phyloP scores from a whole-genome alignment of 1,140 invertebrate genomes.

The Ceratina calcarata region DNA sequence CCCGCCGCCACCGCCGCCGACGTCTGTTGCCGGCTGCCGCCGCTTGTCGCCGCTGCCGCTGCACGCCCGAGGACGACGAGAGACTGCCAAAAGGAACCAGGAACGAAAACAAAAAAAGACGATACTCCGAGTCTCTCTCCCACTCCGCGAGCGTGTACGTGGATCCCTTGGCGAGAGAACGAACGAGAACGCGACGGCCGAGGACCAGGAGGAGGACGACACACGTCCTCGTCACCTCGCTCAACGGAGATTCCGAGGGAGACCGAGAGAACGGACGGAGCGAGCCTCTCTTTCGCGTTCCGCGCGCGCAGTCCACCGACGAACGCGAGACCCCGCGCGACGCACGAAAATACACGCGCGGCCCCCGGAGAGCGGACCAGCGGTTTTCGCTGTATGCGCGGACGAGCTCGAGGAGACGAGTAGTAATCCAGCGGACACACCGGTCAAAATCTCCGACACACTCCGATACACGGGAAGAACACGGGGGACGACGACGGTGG shows the following conservation, averaged over 20 bases:
- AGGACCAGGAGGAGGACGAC: too few species aligned
- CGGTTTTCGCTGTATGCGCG: background rate
- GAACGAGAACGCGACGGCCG: too few species aligned
- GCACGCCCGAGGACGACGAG: background rate
- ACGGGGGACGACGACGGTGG: background rate
- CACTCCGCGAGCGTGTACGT: too few species aligned
- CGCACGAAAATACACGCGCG: slow-evolving; percentile 43
- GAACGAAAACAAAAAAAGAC: slow-evolving; percentile 16
- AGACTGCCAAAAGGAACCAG: slow-evolving; percentile 18
- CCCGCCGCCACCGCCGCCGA: slow-evolving; percentile 16
- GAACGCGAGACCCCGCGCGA: slow-evolving; percentile 1
- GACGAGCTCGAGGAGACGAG: slow-evolving; percentile 4
- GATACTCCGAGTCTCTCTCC: background rate
- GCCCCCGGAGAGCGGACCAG: slow-evolving; percentile 3
- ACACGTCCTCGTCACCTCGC: too few species aligned
- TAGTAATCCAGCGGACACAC: slow-evolving; percentile 6
- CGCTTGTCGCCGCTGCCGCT: slow-evolving; percentile 60
- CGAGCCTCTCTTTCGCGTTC: background rate
- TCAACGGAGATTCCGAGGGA: background rate
- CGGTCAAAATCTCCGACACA: slow-evolving; percentile 1
- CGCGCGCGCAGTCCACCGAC: slow-evolving; percentile 7
- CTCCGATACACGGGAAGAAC: background rate
- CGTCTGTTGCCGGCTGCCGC: slow-evolving; percentile 53
- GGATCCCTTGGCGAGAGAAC: too few species aligned
- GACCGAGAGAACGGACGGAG: slow-evolving; percentile 27